Evolutionary conservation across 2,888 invertebrate species (phyloP), one percentile per base, ranked within the genome.

Genomic region (Drosophila peninsularis): DNA sequence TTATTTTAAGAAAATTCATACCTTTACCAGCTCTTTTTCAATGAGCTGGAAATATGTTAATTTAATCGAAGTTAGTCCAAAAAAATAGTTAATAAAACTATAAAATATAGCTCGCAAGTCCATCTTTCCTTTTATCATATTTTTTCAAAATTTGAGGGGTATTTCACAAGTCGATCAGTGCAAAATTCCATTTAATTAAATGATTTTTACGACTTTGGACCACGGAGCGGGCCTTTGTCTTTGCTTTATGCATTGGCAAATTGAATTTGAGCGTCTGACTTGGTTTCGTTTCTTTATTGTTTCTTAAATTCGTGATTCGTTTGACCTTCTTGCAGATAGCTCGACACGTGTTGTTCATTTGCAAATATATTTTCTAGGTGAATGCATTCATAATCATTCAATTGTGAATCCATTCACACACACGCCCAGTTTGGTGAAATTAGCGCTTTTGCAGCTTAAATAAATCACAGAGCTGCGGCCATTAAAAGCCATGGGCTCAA

Each of bases 271-370:
- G 54, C 34, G 68, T 57, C 52, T 65, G 78, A 64, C 64, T 69
- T 64, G 54, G 50, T 67, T 71, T 54, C 62, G n/a, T 13, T 49
- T 19, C 27, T 27, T 27, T 17, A 50, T 50, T 36, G 49, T 34
- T 50, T 34, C n/a, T 21, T 27, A 5, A 24, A n/a, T 57, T 62
- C 67, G 68, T 72, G 76, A 68, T 75, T 64, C 66, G 62, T 58
- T 81, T 80, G 80, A 81, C 80, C 80, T 83, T 81, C 83, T 77
- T 77, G 62, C 55, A 71, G 36, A 57, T 49, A 13, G 49, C 14
- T 7, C 39, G 52, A 66, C 80, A 80, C 83, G 83, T 82, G 83
- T 82, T 69, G 52, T 61, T 77, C 63, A 80, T 82, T 80, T 71
- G 54, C 63, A 36, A 64, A 78, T 14, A 54, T 60, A 61, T 63